Evolutionary conservation across 2,888 invertebrate genomes (phyloP).

Genomic region (Eugnorisma glareosa): DNA sequence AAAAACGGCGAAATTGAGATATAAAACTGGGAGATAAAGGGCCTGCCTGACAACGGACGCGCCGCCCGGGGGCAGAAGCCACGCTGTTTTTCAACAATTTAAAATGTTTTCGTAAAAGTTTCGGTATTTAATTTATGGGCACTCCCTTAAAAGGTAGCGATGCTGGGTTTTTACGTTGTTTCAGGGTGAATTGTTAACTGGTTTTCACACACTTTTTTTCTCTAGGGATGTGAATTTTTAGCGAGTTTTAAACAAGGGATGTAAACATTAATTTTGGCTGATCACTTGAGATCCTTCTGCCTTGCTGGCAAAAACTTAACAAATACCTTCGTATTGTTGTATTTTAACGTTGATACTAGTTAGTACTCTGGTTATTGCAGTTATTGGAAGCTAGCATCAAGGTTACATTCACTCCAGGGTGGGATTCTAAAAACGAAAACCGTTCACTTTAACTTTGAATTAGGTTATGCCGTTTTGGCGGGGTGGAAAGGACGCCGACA

Average conservation of each 20-base stretch:
- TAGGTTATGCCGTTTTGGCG: background rate
- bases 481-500: no score
- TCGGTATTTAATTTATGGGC: conserved; percentile 65
- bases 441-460: background rate
- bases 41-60: conserved; percentile 62
- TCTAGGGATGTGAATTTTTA: conserved; percentile 13
- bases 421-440: background rate
- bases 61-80: conserved; percentile 66
- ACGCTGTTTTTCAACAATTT: conserved; percentile 70
- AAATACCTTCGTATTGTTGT: background rate
- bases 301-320: background rate
- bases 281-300: background rate
- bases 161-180: conserved; percentile 44
- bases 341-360: background rate
- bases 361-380: background rate
- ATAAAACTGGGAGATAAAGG: conserved; percentile 81
- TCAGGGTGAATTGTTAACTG: conserved; percentile 37
- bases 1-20: conserved; percentile 82
- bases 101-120: conserved; percentile 69
- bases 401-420: background rate
- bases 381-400: background rate
- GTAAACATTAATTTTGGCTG: conserved; percentile 17
- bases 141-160: conserved; percentile 49
- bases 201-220: conserved; percentile 50
- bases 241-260: conserved; percentile 6